phyloP scores from a whole-genome alignment of 2,888 invertebrate species.

The Phortica magna region DNA sequence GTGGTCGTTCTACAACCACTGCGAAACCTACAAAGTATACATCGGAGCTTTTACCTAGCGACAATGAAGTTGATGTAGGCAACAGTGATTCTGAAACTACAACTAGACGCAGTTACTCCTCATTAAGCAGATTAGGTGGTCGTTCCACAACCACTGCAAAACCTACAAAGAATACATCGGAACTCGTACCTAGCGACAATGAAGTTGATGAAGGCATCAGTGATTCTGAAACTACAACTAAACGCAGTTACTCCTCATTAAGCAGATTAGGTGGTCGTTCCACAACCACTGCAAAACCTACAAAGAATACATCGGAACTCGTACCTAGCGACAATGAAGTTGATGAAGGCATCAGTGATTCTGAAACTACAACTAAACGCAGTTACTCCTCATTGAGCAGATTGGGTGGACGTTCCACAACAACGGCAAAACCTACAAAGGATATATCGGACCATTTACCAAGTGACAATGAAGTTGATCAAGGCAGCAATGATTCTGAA shows the following conservation, averaged over 20 bases:
- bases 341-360: background rate
- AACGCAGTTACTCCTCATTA: slow-evolving; percentile 18
- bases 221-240: background rate
- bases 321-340: slow-evolving; percentile 26
- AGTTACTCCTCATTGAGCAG: slow-evolving; percentile 28
- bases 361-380: slow-evolving; percentile 4
- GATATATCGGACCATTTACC: background rate
- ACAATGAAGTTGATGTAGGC: slow-evolving; percentile 23
- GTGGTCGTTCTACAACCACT: too few species aligned
- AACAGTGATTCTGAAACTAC: background rate
- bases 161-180: background rate
- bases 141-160: too few species aligned
- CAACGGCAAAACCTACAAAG: background rate
- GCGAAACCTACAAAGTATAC: too few species aligned
- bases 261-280: slow-evolving; percentile 30
- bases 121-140: too few species aligned
- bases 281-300: slow-evolving; percentile 18
- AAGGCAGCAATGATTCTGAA: background rate
- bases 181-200: slow-evolving; percentile 8
- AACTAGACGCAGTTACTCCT: too few species aligned
- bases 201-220: slow-evolving; percentile 19
- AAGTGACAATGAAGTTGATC: slow-evolving; percentile 29
- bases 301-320: background rate
- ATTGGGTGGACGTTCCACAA: slow-evolving; percentile 22
- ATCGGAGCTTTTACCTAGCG: background rate